Evolutionary conservation across 2,888 invertebrate species (phyloP), one percentile per base, ranked within the genome.

Genomic region (Perizoma affinitatum): DNA sequence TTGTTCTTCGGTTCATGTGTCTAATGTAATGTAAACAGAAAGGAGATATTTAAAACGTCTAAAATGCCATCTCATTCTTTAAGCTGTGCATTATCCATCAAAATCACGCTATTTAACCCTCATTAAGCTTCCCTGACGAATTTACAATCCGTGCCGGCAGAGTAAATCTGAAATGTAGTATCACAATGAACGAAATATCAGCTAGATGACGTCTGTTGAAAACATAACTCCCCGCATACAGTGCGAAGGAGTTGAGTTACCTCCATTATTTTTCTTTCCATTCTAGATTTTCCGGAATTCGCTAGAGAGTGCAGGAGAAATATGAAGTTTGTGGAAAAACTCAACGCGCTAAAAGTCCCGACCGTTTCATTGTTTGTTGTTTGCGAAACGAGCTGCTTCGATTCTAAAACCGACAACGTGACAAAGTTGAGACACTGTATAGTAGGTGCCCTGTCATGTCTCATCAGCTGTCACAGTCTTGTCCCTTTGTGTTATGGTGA

Each of bases 401-500:
- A 34, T 46, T 0, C 38, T 38, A 38, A 7, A 5, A 38, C 33
- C 49, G 22, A 56, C 57, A 57, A 52, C 57, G 47, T 50, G 50
- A 54, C 49, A 54, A 42, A 63, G 63, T 48, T 63, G 58, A 45
- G 41, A 38, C 42, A 49, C 58, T 58, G 55, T 45, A 54, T 46
- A 11, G 45, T 11, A 49, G 42, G 65, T 70, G 69, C 44, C 47
- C 52, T 41, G 54, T 54, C 52, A 47, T 45, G 54, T 48, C 47
- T 57, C 34, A 69, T 65, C 44, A 22, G 22, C 70, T 11, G 67
- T 67, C 75, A 66, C 56, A 63, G 62, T 60, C 65, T 62, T 66
- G 72, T 70, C 69, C 67, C 72, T 75, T 78, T 79, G 78, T 76
- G 68, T 69, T 57, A 47, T 51, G 54, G 41, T 86, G 86, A 86